phyloP scores from a whole-genome alignment of 2,888 invertebrate species.

The Lasiommata megera region DNA sequence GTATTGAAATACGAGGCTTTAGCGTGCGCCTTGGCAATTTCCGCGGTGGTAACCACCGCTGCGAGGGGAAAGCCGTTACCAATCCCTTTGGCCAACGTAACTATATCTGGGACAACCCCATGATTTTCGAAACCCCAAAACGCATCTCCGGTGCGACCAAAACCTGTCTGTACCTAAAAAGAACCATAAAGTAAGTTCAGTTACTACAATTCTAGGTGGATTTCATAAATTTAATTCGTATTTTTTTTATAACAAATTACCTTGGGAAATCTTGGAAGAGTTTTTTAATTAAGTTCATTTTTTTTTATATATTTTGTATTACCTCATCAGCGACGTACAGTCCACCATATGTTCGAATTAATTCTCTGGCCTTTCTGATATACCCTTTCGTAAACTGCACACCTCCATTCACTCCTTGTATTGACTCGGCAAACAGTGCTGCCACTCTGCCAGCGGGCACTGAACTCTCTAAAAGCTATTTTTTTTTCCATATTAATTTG shows the following conservation, averaged over 20 bases:
- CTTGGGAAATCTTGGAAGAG: no score
- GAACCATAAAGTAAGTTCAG: no score
- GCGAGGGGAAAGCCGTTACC: slow-evolving; percentile 98
- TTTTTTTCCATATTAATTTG: slow-evolving; percentile 3
- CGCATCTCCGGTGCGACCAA: slow-evolving; percentile 95
- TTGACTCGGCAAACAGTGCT: slow-evolving; percentile 96
- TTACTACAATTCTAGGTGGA: no score
- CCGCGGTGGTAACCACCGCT: slow-evolving; percentile 95
- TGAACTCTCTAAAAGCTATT: slow-evolving; percentile 87
- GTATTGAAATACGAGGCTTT: slow-evolving; percentile 95
- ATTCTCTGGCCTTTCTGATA: slow-evolving; percentile 88
- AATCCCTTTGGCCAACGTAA: slow-evolving; percentile 97
- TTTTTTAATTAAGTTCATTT: no score
- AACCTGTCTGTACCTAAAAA: slow-evolving; percentile 94
- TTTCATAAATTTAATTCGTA: no score
- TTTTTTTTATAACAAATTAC: no score
- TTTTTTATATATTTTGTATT: no score
- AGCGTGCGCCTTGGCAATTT: slow-evolving; percentile 90
- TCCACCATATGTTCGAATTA: slow-evolving; percentile 91
- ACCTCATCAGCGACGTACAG: slow-evolving; percentile 96
- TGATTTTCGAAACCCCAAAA: slow-evolving; percentile 98
- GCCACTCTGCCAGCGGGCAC: slow-evolving; percentile 90
- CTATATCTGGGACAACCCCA: slow-evolving; percentile 94
- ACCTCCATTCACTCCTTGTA: slow-evolving; percentile 97
- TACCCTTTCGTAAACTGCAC: slow-evolving; percentile 96